These are phyloP conservation scores for Aphelenchoides bicaudatus DNA, from an alignment of 2,888 invertebrate species.

Conservation along the genomic window DNA sequence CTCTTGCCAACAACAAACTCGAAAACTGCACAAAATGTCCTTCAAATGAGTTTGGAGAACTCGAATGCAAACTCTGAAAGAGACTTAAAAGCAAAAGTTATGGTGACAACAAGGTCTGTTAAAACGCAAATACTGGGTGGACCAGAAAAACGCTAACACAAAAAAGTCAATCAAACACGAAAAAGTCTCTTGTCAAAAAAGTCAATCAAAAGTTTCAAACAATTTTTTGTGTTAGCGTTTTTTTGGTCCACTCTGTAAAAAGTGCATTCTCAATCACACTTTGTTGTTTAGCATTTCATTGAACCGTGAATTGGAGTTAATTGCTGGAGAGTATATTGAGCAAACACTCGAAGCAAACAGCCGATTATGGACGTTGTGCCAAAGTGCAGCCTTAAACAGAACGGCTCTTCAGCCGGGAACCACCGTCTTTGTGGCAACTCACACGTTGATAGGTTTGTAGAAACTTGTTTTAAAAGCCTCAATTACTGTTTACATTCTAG, in stretches of 20 bases:
- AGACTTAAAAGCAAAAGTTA: constrained; percentile 48
- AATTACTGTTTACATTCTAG: constrained; percentile 36
- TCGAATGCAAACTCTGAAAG: constrained; percentile 46
- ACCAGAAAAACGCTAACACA: not conserved
- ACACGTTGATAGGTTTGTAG: constrained; percentile 38
- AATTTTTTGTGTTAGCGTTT: too few relatives aligned
- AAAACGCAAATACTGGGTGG: not conserved
- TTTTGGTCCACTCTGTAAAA: too few relatives aligned
- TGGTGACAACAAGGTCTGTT: constrained; percentile 52
- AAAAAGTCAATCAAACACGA: too few relatives aligned
- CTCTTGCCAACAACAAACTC: constrained; percentile 61
- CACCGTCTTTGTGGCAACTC: constrained; percentile 48
- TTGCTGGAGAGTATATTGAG: constrained; percentile 54
- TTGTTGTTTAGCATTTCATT: constrained; percentile 47
- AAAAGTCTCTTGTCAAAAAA: too few relatives aligned
- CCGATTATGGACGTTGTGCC: constrained; percentile 54
- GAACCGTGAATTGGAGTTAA: constrained; percentile 58
- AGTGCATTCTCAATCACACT: constrained; percentile 6
- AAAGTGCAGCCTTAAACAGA: constrained; percentile 55
- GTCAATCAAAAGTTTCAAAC: too few relatives aligned
- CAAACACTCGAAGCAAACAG: constrained; percentile 42
- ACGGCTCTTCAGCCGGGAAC: constrained; percentile 45
- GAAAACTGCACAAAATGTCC: constrained; percentile 56
- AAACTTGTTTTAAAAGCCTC: not conserved
- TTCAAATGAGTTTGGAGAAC: constrained; percentile 52